A percentile compares a stretch with the other conserved stretches of the same genome.
Conservation (phyloP, 1,140 invertebrate genomes). For the Pentalonia nigronervosa region DNA sequence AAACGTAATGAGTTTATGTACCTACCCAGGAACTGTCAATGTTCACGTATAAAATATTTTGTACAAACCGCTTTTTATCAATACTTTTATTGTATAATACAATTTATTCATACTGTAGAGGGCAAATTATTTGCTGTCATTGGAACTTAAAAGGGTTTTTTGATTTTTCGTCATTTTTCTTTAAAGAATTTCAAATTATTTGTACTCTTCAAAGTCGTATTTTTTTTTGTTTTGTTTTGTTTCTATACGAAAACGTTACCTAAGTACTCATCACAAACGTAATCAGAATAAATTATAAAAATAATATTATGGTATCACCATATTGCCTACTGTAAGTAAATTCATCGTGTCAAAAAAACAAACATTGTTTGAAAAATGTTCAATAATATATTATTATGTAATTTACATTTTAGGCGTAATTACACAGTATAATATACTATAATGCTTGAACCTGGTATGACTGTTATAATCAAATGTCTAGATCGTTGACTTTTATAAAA, state of each 20-base stretch:
- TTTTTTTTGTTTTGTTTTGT: neutral
- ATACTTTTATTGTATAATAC: neutral
- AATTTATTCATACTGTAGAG: neutral
- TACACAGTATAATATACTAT: neutral
- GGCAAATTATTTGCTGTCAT: slow-evolving; percentile 15
- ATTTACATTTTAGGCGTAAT: neutral
- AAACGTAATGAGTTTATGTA: slow-evolving; percentile 18
- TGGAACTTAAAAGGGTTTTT: slow-evolving; percentile 9
- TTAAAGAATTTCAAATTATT: neutral
- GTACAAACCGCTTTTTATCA: neutral
- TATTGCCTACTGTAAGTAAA: neutral
- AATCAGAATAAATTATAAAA: neutral
- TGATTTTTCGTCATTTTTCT: neutral
- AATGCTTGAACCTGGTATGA: too few relatives aligned
- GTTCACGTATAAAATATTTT: neutral
- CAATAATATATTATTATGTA: neutral
- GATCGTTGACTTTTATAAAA: neutral
- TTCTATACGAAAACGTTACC: neutral
- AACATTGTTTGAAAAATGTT: neutral
- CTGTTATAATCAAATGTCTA: neutral
- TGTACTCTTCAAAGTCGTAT: neutral
- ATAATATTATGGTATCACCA: neutral
- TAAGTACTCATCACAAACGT: neutral
- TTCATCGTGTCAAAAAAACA: neutral
- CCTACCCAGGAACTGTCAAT: neutral